phyloP scores from a whole-genome alignment of 2,888 invertebrate species.

The Germaria angustata region DNA sequence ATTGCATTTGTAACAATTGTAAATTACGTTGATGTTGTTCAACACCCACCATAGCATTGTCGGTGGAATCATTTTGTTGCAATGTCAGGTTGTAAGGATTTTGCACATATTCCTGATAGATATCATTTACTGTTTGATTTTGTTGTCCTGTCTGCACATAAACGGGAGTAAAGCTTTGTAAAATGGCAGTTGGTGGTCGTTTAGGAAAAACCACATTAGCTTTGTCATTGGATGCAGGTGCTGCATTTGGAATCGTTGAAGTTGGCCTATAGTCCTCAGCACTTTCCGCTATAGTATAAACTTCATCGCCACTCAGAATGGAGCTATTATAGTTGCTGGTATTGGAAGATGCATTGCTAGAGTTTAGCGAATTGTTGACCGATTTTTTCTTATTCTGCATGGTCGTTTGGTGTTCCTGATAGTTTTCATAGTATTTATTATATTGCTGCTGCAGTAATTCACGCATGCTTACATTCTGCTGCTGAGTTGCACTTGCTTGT shows the following conservation, averaged over 20 bases:
- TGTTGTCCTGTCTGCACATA: slow-evolving; percentile 66
- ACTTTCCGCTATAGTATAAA: slow-evolving; percentile 50
- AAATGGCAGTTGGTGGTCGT: slow-evolving; percentile 76
- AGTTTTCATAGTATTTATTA: slow-evolving; percentile 65
- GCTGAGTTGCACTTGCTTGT: slow-evolving; percentile 23
- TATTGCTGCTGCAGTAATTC: slow-evolving; percentile 66
- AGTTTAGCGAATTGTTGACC: slow-evolving; percentile 42
- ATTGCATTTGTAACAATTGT: slow-evolving; percentile 71
- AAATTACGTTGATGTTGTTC: slow-evolving; percentile 62
- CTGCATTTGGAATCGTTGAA: not conserved
- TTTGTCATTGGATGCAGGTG: not conserved
- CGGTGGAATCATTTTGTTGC: slow-evolving; percentile 73
- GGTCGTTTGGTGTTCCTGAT: slow-evolving; percentile 55
- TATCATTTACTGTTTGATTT: slow-evolving; percentile 72
- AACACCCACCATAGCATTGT: slow-evolving; percentile 17
- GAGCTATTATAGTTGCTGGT: slow-evolving; percentile 35
- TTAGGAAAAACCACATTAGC: slow-evolving; percentile 76
- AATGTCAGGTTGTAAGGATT: slow-evolving; percentile 80
- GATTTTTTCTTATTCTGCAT: slow-evolving; percentile 40
- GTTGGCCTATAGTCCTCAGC: slow-evolving; percentile 33
- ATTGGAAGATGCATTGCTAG: slow-evolving; percentile 17
- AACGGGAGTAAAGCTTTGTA: slow-evolving; percentile 78
- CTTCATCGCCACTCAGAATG: slow-evolving; percentile 50
- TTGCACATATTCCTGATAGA: slow-evolving; percentile 78
- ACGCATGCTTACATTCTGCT: slow-evolving; percentile 49